These are phyloP conservation scores for Lycaena phlaeas DNA, from an alignment of 2,888 invertebrate genomes.

Conservation along the genomic window DNA sequence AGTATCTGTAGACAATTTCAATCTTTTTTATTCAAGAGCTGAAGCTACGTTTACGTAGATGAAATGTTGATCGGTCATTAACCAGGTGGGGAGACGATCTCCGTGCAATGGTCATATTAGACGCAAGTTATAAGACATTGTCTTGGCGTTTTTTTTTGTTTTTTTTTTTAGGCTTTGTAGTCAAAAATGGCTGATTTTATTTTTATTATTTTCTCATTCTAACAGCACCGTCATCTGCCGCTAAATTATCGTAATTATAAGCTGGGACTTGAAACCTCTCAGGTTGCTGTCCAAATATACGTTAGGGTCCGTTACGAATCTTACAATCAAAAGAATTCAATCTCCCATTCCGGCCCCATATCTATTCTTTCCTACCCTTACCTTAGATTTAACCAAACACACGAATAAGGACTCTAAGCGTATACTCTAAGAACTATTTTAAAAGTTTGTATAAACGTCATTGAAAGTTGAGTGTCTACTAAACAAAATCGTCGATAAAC, in stretches of 20 bases:
- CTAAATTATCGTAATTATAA: constrained; percentile 70
- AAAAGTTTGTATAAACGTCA: constrained; percentile 14
- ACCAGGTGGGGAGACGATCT: no score
- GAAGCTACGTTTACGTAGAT: no score
- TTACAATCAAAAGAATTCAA: constrained; percentile 61
- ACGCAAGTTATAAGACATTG: no score
- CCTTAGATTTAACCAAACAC: constrained; percentile 21
- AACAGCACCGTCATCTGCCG: constrained; percentile 45
- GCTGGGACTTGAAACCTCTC: constrained; percentile 64
- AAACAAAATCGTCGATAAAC: constrained; percentile 67
- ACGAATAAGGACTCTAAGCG: constrained; percentile 22
- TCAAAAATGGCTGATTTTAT: no score
- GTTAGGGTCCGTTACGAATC: constrained; percentile 67
- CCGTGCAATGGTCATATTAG: no score
- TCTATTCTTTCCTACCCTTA: constrained; percentile 65
- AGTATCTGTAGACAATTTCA: no score
- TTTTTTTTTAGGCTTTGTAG: no score
- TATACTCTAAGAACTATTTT: constrained; percentile 20
- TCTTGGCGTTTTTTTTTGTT: no score
- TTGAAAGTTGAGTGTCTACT: constrained; percentile 54
- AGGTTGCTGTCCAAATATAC: constrained; percentile 70
- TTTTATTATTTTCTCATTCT: neutral
- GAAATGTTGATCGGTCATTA: no score
- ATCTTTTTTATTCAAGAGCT: no score
- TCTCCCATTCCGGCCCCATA: constrained; percentile 58